Base-by-base conservation (phyloP, 2,113 vertebrate genomes). In the Scopus umbretta region DNA sequence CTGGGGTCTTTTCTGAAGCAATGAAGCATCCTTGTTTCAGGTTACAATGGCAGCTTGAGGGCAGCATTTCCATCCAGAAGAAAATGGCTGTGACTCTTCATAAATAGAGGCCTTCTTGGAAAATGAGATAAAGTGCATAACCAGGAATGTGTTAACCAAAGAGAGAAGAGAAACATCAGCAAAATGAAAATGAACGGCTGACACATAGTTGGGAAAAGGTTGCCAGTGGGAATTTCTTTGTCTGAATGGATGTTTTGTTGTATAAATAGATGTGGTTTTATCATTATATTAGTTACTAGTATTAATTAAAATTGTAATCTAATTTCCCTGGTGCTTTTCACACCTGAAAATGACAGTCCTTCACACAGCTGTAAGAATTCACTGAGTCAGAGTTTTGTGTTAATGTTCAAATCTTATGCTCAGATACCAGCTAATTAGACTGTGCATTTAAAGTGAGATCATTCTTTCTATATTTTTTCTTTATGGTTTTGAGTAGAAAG, bases 31-130 rank as follows among this genome's bases (percentile, higher is more conserved):
- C 92, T 73, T 92, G 67, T 96, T 97, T 92, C 96, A 96, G 91
- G 96, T 95, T 97, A 76, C 94, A 93, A 49, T 95, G 91, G 97
- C 59, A 90, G 97, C 96, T 98, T 93, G 96, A 97, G 97, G 97
- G 96, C 96, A 97, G 97, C 93, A 76, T 97, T 98, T 98, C 96
- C 96, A 97, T 97, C 95, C 81, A 94, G 91, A 97, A 96, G 97
- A 97, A 97, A 96, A 96, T 87, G 94, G 82, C 95, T 50, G 29
- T 93, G 96, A 93, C 84, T 97, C 94, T 97, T 98, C 88, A 91
- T 97, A 96, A 98, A 97, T 56, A 97, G 93, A 94, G 91, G 92
- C 74, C 91, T 97, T 95, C 92, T 94, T 96, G 74, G 93, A 94
- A 96, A 97, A 96, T 83, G 83, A 97, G 96, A 97, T 92, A 86